Evolutionary conservation across 1,140 invertebrate species (phyloP), one percentile per base, ranked within the genome.

Genomic region (Eriosoma lanigerum): DNA sequence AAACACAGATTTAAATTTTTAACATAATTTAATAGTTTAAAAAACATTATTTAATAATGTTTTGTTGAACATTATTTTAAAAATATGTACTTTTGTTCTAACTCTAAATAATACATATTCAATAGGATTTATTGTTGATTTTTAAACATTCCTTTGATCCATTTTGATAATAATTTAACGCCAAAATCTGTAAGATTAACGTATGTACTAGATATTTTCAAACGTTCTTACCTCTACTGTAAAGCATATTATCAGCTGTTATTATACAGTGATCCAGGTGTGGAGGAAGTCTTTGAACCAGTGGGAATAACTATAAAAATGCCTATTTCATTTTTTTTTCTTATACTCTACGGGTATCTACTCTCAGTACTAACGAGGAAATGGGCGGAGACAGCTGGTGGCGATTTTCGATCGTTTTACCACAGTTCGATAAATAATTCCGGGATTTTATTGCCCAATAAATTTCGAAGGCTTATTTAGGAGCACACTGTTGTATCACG

Each of bases 311-410:
- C 58, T 60, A 60, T 76, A 60, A 76, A 76, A 76, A 76, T 76
- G 58, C 60, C 72, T 3, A 32, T 46, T 75, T 29, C 32, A 21
- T 29, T 54, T 38, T 48, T 68, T 38, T 38, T 38, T 38, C 32
- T 38, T 38, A 3, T 38, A 38, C 8, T 38, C 3, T 38, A 38
- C 8, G 32, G 32, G 32, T 38, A 8, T n/a, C n/a, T 38, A 38
- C 32, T 38, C 32, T 4, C 32, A 38, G 8, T 8, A 4, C 32
- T 3, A 3, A n/a, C 52, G 15, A 76, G 54, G 54, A 76, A 76
- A 76, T 76, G 73, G 73, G 73, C 73, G 73, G 73, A 21, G 73
- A 76, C 73, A 76, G 73, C 73, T 76, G 73, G 19, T 76, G 54
- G 21, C 29, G 24, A 76, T 76, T 76, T 76, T 60, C n/a, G 29